These are phyloP conservation scores for Toxostoma redivivum DNA, from an alignment of 2,113 vertebrate genomes.

Conservation along the genomic window DNA sequence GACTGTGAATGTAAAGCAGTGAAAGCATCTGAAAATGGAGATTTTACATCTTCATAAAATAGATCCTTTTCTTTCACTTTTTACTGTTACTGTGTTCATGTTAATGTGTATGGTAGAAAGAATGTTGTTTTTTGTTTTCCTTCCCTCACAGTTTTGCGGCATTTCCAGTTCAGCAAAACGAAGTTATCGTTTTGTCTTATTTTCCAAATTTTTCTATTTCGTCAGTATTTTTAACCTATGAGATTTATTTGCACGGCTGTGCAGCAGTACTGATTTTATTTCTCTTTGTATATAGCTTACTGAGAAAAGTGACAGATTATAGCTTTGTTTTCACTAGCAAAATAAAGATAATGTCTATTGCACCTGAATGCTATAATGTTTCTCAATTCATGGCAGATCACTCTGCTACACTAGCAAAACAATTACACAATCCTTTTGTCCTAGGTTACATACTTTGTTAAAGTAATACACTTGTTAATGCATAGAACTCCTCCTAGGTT, in stretches of 20 bases:
- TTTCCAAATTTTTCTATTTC: not conserved
- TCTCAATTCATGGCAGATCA: not conserved
- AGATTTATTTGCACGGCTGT: not conserved
- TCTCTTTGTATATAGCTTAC: not conserved
- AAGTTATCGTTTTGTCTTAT: not conserved
- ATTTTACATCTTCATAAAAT: not conserved
- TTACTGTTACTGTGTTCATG: not conserved
- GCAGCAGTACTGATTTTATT: not conserved
- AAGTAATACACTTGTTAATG: not conserved
- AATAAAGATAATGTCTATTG: not conserved
- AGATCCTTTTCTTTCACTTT: not conserved
- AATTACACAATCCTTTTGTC: not conserved
- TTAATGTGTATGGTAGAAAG: not conserved
- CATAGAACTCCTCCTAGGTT: not conserved
- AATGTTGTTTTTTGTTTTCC: not conserved
- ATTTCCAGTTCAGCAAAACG: not conserved
- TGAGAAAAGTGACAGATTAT: not conserved
- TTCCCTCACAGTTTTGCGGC: not conserved
- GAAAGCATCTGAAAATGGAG: not conserved
- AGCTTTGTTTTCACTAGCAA: not conserved
- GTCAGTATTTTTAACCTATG: not conserved
- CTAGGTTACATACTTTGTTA: not conserved
- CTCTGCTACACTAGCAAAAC: not conserved
- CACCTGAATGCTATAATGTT: not conserved
- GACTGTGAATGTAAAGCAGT: not conserved